Evolutionary conservation across 1,140 invertebrate species (phyloP).

Genomic region (Asbolus verrucosus): DNA sequence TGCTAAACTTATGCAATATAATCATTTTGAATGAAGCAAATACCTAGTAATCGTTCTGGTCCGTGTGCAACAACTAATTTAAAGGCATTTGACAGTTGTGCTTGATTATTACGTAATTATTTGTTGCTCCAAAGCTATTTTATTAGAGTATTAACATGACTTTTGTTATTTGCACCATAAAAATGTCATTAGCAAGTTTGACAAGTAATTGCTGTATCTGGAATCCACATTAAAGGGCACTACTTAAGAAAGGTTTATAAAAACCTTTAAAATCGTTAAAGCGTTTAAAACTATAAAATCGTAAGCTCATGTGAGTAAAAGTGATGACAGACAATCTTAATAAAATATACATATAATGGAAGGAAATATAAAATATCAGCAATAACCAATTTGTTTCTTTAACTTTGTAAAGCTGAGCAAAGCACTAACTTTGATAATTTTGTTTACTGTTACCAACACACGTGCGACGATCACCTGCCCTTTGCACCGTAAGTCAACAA

Average conservation of each 20-base stretch:
- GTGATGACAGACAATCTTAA: slow-evolving; percentile 38
- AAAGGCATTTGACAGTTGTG: slow-evolving; percentile 20
- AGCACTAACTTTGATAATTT: slow-evolving; percentile 47
- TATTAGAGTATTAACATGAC: slow-evolving; percentile 29
- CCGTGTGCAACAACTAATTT: slow-evolving; percentile 17
- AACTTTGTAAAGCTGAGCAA: slow-evolving; percentile 49
- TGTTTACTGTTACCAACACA: slow-evolving; percentile 45
- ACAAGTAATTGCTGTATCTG: slow-evolving; percentile 45
- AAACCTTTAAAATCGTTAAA: slow-evolving; percentile 33
- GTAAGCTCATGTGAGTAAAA: slow-evolving; percentile 17
- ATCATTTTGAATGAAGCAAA: too few relatives aligned
- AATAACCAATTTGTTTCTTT: slow-evolving; percentile 46
- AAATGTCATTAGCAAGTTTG: slow-evolving; percentile 43
- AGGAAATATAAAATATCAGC: slow-evolving; percentile 45
- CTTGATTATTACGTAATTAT: slow-evolving; percentile 37
- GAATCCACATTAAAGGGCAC: slow-evolving; percentile 38
- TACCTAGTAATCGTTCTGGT: too few relatives aligned
- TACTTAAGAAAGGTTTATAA: slow-evolving; percentile 36
- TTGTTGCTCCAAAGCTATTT: slow-evolving; percentile 24
- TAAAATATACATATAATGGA: slow-evolving; percentile 36
- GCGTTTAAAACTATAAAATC: slow-evolving; percentile 34
- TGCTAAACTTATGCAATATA: too few relatives aligned
- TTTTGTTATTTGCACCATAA: slow-evolving; percentile 43
- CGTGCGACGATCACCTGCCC: slow-evolving; percentile 47
- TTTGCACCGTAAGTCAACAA: slow-evolving; percentile 28